These are phyloP conservation scores for Tribolium madens DNA, from an alignment of 1,140 invertebrate species.

Conservation along the genomic window DNA sequence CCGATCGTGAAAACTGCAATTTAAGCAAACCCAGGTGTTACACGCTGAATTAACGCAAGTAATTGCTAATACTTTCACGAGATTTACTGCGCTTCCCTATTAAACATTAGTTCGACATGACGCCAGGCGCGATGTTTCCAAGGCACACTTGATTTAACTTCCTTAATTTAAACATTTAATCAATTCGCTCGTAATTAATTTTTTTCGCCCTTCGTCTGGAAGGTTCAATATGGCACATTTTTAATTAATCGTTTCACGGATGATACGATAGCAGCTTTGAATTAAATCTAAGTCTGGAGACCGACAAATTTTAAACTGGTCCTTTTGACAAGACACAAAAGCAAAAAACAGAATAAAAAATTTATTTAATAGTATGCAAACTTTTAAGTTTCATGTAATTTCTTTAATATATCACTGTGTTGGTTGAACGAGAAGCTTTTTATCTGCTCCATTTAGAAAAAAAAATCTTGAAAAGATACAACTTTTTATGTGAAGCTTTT, in stretches of 20 bases:
- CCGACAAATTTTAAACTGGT: too few species aligned
- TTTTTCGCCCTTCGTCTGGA: slow-evolving; percentile 21
- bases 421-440: not conserved
- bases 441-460: not conserved
- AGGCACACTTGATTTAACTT: slow-evolving; percentile 59
- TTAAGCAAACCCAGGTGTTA: slow-evolving; percentile 61
- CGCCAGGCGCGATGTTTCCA: slow-evolving; percentile 52
- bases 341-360: too few species aligned
- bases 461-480: not conserved
- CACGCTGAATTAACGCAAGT: slow-evolving; percentile 63
- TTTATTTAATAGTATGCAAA: too few species aligned
- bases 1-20: slow-evolving; percentile 55
- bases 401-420: not conserved
- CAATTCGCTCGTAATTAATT: slow-evolving; percentile 42
- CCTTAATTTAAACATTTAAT: slow-evolving; percentile 52
- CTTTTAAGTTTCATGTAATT: not conserved
- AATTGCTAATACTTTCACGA: slow-evolving; percentile 64
- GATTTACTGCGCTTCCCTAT: slow-evolving; percentile 60
- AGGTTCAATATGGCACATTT: slow-evolving; percentile 24
- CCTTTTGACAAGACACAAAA: too few species aligned
- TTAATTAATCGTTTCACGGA: slow-evolving; percentile 10
- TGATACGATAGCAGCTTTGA: not conserved
- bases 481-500: not conserved
- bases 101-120: slow-evolving; percentile 60
- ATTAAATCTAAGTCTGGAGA: not conserved